These are phyloP conservation scores for Apomyelois bistriatella DNA, from an alignment of 2,888 invertebrate species.

Conservation along the genomic window DNA sequence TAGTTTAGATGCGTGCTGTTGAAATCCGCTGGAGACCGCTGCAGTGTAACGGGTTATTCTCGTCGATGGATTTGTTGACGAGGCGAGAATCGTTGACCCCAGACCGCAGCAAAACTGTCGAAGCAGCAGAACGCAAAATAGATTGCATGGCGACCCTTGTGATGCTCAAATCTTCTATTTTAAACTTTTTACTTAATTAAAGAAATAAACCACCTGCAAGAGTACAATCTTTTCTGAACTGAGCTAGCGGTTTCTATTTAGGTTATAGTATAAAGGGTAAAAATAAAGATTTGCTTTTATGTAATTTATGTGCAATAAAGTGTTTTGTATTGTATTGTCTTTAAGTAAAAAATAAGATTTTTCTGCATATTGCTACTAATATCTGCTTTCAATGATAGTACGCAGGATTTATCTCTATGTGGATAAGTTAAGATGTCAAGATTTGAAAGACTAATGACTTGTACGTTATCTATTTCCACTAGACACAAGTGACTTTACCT, in stretches of 20 bases:
- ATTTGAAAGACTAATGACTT: neutral
- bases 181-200: too few species aligned
- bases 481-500: neutral
- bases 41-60: constrained; percentile 78
- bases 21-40: constrained; percentile 68
- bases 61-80: constrained; percentile 77
- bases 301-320: too few species aligned
- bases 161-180: too few species aligned
- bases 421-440: neutral
- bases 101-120: constrained; percentile 60
- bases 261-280: too few species aligned
- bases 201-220: too few species aligned
- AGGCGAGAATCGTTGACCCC: constrained; percentile 74
- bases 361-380: too few species aligned
- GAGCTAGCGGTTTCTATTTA: too few species aligned
- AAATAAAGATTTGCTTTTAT: too few species aligned
- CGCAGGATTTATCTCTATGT: neutral
- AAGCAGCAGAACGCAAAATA: constrained; percentile 41
- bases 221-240: too few species aligned
- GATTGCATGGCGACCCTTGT: constrained; percentile 21
- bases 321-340: too few species aligned
- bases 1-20: constrained; percentile 43
- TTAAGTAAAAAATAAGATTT: too few species aligned
- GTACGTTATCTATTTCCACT: neutral
- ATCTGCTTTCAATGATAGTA: neutral